Evolutionary conservation across 2,888 invertebrate species (phyloP).

Genomic region (Aquatica leii): DNA sequence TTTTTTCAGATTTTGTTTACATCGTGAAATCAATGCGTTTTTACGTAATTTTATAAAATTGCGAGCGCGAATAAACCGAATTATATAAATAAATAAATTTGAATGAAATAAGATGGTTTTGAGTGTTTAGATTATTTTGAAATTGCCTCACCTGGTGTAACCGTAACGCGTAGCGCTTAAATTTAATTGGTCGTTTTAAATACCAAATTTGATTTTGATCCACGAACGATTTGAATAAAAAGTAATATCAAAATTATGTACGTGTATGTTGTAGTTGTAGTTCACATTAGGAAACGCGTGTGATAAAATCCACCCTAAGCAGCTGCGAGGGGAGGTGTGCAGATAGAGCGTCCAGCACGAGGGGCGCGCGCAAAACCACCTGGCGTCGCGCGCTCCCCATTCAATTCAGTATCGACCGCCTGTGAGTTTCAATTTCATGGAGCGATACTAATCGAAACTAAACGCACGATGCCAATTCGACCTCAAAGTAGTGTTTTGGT

Average conservation of each 20-base stretch:
- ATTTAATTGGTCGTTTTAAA: neutral
- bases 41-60: neutral
- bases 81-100: neutral
- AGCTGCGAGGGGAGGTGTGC: constrained; percentile 45
- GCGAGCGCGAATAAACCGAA: neutral
- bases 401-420: constrained; percentile 62
- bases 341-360: constrained; percentile 55
- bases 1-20: constrained; percentile 5
- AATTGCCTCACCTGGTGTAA: neutral
- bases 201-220: no score
- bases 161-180: neutral
- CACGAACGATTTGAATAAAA: neutral
- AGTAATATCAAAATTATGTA: neutral
- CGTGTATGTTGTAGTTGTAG: neutral
- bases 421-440: constrained; percentile 55
- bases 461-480: constrained; percentile 39
- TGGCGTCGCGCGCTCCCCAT: constrained; percentile 61
- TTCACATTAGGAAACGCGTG: constrained; percentile 29
- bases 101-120: neutral
- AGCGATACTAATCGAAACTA: constrained; percentile 46
- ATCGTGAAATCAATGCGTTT: neutral
- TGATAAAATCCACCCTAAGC: constrained; percentile 40
- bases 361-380: constrained; percentile 61
- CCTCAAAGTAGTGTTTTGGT: constrained; percentile 38
- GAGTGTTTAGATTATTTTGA: neutral